Conservation (phyloP, 2,113 vertebrate genomes). For the Ancistrus triradiatus region DNA sequence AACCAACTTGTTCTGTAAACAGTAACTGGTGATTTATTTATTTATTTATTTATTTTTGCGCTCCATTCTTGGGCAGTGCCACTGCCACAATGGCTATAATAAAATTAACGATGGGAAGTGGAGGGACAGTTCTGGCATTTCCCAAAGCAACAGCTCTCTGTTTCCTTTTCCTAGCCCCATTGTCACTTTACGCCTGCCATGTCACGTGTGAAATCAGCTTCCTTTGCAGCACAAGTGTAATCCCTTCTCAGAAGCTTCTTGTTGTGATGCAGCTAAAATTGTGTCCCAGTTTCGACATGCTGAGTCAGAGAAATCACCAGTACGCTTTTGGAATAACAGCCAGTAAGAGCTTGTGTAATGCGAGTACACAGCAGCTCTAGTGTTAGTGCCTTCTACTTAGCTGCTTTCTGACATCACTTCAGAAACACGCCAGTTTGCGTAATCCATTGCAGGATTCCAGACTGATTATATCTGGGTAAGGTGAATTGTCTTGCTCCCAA, state of each 20-base stretch:
- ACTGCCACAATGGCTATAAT: slow-evolving; percentile 22
- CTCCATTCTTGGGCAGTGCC: too few species aligned
- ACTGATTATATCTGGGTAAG: slow-evolving; percentile 61
- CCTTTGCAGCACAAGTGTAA: too few species aligned
- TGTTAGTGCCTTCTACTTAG: slow-evolving; percentile 31
- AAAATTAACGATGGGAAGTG: slow-evolving; percentile 39
- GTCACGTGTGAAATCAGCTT: slow-evolving; percentile 5
- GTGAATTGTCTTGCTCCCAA: slow-evolving; percentile 29
- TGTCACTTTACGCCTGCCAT: slow-evolving; percentile 12
- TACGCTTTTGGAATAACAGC: too few species aligned
- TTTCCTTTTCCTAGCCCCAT: slow-evolving; percentile 41
- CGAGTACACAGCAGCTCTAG: slow-evolving; percentile 7
- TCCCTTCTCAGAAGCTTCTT: too few species aligned
- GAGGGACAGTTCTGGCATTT: slow-evolving; percentile 36
- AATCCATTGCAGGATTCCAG: slow-evolving; percentile 62
- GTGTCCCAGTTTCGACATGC: too few species aligned
- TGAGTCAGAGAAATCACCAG: too few species aligned
- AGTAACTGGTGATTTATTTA: too few species aligned
- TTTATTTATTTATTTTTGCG: too few species aligned
- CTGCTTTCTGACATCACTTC: slow-evolving; percentile 56
- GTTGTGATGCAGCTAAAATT: too few species aligned
- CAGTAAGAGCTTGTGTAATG: slow-evolving; percentile 20
- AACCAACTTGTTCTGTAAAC: too few species aligned
- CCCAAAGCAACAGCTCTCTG: slow-evolving; percentile 32
- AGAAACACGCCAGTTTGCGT: slow-evolving; percentile 65